A percentile compares a stretch with the other conserved stretches of the same genome.
phyloP scores from a whole-genome alignment of 35 echinoderm and acorn worm species.

The Apostichopus japonicus region DNA sequence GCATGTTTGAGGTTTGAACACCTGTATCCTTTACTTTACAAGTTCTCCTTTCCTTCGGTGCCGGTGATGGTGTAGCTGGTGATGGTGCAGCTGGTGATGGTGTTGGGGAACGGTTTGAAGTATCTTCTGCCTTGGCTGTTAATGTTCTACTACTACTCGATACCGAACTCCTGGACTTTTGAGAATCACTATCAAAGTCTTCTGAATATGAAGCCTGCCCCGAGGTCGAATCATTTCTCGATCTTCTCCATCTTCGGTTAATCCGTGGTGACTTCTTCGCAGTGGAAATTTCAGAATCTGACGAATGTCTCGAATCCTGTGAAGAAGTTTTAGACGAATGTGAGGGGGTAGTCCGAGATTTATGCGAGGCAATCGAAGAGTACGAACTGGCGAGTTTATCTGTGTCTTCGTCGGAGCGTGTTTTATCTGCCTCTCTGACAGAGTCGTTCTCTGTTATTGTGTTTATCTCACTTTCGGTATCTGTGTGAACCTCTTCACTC shows the following conservation, averaged over 20 bases:
- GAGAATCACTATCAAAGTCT: conserved; percentile 31
- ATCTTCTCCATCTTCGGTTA: neutral
- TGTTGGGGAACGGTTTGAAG: conserved; percentile 26
- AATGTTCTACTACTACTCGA: conserved; percentile 18
- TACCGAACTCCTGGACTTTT: neutral
- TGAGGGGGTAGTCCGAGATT: neutral
- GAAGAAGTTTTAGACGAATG: neutral
- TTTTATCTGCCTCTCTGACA: neutral
- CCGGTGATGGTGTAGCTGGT: conserved; percentile 23
- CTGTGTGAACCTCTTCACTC: conserved; percentile 8
- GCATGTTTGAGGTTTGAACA: conserved; percentile 18
- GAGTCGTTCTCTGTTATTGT: neutral
- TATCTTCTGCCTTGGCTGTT: neutral
- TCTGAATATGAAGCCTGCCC: conserved; percentile 25
- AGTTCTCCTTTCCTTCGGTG: neutral
- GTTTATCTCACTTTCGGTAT: conserved; percentile 29
- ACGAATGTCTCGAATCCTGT: neutral
- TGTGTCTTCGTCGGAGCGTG: conserved; percentile 33
- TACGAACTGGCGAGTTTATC: neutral
- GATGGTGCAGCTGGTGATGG: conserved; percentile 10
- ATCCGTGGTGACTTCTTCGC: neutral
- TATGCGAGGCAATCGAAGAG: conserved; percentile 4
- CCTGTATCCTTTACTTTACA: conserved; percentile 17
- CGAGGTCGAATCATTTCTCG: neutral
- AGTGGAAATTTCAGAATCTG: neutral